Evolutionary conservation across 2,797 vertebrate species (phyloP), one percentile per base, ranked within the genome.

Genomic region (Ataeniobius toweri): DNA sequence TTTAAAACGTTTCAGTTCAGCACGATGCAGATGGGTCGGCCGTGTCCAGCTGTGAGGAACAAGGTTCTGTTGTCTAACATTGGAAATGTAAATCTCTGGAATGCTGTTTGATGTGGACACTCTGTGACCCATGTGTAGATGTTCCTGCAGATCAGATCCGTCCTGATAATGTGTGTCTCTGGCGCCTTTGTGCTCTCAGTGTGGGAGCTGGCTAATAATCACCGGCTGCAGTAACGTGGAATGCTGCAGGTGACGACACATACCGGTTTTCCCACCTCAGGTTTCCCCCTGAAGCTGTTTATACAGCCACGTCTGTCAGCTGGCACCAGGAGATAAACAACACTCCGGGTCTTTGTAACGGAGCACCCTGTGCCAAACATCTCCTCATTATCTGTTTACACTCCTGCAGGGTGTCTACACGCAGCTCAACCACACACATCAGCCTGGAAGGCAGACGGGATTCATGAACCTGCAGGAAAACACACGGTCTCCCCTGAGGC

Each of bases 61-160:
- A 89, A 80, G 85, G 82, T 89, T 80, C 86, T 81, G 83, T 89
- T 91, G 92, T 94, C 81, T 88, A 31, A 77, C 76, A 50, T 2
- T 63, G 46, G 85, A 72, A 77, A 81, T 18, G 86, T 74, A 36
- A 36, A 36, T 39, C 87, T 69, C 76, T 74, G 89, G 90, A 94
- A 94, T 93, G 91, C 80, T 87, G 83, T 82, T 85, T 63, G 56
- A 71, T 83, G 80, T 71, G 51, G 79, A 80, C 76, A 67, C 28
- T 2, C 28, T 63, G 28, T 5, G 26, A 71, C 24, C 44, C 7
- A 13, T 61, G n/a, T 16, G 59, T 14, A 31, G 46, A 70, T 12
- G 22, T 26, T 44, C 44, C 41, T 48, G 22, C 22, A 5, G 44
- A 9, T 26, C n/a, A 8, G n/a, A 50, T 56, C 22, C 18, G 8